Evolutionary conservation across 2,797 vertebrate genomes (phyloP).

Genomic region (Galagoides demidoff): DNA sequence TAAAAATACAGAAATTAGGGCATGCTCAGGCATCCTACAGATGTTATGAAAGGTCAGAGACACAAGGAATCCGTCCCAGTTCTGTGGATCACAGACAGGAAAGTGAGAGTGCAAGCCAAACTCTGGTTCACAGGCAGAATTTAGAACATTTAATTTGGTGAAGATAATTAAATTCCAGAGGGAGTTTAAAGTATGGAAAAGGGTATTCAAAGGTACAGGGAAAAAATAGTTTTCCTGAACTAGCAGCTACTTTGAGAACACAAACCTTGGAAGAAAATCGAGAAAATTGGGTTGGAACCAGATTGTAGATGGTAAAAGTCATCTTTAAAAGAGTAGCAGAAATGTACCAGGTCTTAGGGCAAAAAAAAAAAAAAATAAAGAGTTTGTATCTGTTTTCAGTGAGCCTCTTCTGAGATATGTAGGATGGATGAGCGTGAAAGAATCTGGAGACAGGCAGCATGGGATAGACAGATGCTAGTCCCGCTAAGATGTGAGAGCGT

Average conservation of each 20-base stretch:
- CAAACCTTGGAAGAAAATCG: background rate
- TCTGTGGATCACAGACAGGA: background rate
- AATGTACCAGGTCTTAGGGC: background rate
- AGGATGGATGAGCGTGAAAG: background rate
- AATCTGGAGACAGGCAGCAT: background rate
- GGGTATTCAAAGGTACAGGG: background rate
- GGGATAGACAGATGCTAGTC: background rate
- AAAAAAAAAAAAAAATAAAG: background rate
- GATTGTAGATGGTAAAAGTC: background rate
- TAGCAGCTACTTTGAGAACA: background rate
- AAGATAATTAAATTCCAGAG: background rate
- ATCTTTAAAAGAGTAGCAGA: background rate
- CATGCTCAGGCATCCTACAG: background rate
- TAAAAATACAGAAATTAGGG: background rate
- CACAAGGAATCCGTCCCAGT: background rate
- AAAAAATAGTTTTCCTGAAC: background rate
- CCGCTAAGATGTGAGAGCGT: background rate
- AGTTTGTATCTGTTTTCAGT: background rate
- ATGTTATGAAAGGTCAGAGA: background rate
- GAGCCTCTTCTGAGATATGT: background rate
- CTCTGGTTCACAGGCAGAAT: background rate
- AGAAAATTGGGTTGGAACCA: background rate
- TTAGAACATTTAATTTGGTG: background rate
- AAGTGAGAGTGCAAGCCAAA: background rate
- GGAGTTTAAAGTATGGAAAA: background rate